Conservation (phyloP, 2,797 vertebrate genomes). For the Silurus lanzhouensis region DNA sequence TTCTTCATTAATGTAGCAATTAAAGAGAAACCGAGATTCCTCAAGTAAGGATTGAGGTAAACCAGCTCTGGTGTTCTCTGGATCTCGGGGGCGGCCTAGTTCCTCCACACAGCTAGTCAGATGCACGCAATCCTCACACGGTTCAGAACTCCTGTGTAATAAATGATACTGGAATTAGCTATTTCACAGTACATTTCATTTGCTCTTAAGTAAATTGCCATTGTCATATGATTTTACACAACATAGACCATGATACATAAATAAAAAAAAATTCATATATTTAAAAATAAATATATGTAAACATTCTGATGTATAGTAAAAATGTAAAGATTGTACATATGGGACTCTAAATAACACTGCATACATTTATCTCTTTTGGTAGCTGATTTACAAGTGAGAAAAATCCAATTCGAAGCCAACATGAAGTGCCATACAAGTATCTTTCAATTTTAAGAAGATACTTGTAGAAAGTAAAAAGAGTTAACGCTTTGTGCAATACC, state of each 20-base stretch:
- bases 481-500: background rate
- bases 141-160: conserved; percentile 71
- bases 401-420: background rate
- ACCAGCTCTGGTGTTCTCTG: conserved; percentile 55
- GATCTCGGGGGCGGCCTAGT: conserved; percentile 63
- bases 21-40: conserved; percentile 80
- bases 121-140: conserved; percentile 74
- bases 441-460: background rate
- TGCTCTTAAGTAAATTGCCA: background rate
- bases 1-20: conserved; percentile 81
- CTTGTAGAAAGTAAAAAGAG: background rate
- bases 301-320: background rate
- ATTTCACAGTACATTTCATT: background rate
- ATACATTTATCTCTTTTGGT: background rate
- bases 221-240: background rate
- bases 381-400: background rate
- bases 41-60: conserved; percentile 72
- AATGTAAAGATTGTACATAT: background rate
- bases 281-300: background rate
- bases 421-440: background rate
- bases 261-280: background rate
- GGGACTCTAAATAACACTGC: background rate
- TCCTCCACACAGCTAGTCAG: conserved; percentile 80
- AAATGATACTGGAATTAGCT: background rate
- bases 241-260: background rate